Evolutionary conservation across 2,888 invertebrate genomes (phyloP).

Genomic region (Euspilapteryx auroguttella): DNA sequence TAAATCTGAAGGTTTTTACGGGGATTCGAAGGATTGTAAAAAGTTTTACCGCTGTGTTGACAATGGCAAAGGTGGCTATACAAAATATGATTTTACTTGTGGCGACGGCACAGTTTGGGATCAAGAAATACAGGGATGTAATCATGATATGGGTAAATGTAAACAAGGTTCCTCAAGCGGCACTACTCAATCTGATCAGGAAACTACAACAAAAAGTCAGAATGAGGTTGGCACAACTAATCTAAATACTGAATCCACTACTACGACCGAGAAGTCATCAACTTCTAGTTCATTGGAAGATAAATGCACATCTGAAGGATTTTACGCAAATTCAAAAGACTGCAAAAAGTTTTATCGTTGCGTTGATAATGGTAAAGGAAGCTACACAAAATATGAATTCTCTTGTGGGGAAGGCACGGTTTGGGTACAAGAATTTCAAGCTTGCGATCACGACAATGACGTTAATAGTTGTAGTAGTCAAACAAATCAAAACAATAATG

Average conservation of each 20-base stretch:
- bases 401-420: conserved; percentile 61
- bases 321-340: conserved; percentile 35
- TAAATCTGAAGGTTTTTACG: conserved; percentile 11
- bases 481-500: too few species aligned
- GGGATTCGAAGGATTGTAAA: conserved; percentile 30
- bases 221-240: too few species aligned
- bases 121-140: conserved; percentile 46
- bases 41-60: conserved; percentile 71
- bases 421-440: conserved; percentile 33
- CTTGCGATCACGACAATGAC: conserved; percentile 26
- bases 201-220: background rate
- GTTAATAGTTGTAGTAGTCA: conserved; percentile 17
- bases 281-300: conserved; percentile 5
- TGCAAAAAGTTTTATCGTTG: conserved; percentile 55
- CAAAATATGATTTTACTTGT: conserved; percentile 65
- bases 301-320: conserved; percentile 44
- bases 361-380: conserved; percentile 36
- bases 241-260: conserved; percentile 8
- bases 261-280: background rate
- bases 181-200: background rate
- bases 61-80: conserved; percentile 60
- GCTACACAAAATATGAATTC: conserved; percentile 53
- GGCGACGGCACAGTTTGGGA: conserved; percentile 69
- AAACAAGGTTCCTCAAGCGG: background rate
- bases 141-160: conserved; percentile 33